phyloP scores from a whole-genome alignment of 2,797 vertebrate genomes.

The Falco peregrinus region DNA sequence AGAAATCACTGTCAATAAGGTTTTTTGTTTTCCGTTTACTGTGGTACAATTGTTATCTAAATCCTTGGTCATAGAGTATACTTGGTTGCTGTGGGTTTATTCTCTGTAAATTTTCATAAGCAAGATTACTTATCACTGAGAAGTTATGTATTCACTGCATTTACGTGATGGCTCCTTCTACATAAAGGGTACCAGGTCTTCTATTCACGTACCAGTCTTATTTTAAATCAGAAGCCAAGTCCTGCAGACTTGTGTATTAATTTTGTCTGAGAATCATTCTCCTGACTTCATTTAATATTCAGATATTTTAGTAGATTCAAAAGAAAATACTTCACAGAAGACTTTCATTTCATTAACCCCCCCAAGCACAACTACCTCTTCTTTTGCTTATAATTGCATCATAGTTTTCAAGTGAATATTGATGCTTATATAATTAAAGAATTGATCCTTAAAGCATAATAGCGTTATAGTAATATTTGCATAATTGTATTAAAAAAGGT shows the following conservation, averaged over 20 bases:
- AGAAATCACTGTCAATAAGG: neutral
- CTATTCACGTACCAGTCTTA: neutral
- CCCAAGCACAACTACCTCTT: neutral
- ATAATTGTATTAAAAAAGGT: conserved; percentile 10
- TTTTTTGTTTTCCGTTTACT: neutral
- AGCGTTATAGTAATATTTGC: neutral
- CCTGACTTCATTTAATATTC: neutral
- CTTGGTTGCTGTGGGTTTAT: neutral
- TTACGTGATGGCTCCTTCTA: neutral
- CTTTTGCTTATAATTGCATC: conserved; percentile 2
- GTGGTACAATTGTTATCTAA: neutral
- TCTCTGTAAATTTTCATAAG: neutral
- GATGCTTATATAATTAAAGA: neutral
- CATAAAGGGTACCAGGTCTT: neutral
- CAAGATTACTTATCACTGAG: neutral
- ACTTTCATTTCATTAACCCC: neutral
- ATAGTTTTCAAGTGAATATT: neutral
- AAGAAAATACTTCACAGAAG: neutral
- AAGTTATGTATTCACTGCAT: neutral
- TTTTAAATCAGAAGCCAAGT: neutral
- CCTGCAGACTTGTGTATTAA: neutral
- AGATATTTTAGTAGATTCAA: neutral
- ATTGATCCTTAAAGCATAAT: conserved; percentile 36
- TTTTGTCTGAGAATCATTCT: neutral
- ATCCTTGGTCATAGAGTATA: neutral